Percentiles rank a stretch among this genome's conserved stretches.
phyloP scores from a whole-genome alignment of 2,113 vertebrate species.

The Zapornia atra region DNA sequence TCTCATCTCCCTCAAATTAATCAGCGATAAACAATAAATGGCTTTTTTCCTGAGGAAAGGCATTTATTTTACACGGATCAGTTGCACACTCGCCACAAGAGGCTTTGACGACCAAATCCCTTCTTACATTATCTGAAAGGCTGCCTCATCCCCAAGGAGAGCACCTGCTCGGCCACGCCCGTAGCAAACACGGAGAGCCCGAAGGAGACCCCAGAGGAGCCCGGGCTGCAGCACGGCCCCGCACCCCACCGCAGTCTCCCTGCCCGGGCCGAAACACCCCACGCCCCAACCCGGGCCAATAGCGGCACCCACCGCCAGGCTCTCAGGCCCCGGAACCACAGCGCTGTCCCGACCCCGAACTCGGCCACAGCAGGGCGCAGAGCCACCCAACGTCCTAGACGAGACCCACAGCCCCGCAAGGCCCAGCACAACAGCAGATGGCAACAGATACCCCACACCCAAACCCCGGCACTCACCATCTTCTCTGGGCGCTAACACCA shows the following conservation, averaged over 20 bases:
- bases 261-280: too few relatives aligned
- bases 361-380: not conserved
- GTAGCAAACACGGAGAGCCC: not conserved
- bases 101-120: not conserved
- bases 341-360: not conserved
- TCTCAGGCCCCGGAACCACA: too few relatives aligned
- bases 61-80: too few relatives aligned
- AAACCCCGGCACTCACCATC: slow-evolving; percentile 78
- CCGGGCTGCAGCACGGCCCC: not conserved
- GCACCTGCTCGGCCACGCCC: not conserved
- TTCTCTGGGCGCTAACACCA: slow-evolving; percentile 73
- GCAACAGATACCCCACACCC: slow-evolving; percentile 60
- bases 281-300: not conserved
- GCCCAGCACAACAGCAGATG: slow-evolving; percentile 69
- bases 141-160: not conserved
- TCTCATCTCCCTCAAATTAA: not conserved
- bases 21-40: not conserved
- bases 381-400: too few relatives aligned
- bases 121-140: not conserved
- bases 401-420: too few relatives aligned
- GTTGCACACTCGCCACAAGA: not conserved
- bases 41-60: not conserved
- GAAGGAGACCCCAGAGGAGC: not conserved
- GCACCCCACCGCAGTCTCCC: not conserved
- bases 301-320: not conserved